Conservation (phyloP, 2,113 vertebrate genomes). For the Prietella phreatophila region DNA sequence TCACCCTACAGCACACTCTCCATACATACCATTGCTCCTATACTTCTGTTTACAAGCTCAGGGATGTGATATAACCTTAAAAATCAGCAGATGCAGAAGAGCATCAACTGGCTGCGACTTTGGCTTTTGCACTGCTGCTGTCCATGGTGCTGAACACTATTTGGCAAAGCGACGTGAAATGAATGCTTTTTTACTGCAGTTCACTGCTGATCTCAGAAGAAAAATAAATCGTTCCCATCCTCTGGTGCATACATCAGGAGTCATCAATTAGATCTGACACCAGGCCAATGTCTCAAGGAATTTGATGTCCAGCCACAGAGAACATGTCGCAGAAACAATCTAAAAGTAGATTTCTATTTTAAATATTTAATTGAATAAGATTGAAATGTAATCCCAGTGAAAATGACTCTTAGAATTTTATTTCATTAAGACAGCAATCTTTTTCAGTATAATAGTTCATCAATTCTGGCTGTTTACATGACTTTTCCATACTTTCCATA, state of each 20-base stretch:
- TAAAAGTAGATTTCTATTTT: not conserved
- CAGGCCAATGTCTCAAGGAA: not conserved
- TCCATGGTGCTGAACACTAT: conserved; percentile 52
- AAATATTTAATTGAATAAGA: not conserved
- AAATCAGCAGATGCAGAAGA: not conserved
- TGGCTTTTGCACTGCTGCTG: conserved; percentile 50
- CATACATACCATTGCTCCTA: conserved; percentile 14
- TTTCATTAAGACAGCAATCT: not conserved
- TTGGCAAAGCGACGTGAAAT: not conserved
- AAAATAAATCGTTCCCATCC: not conserved
- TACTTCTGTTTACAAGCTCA: conserved; percentile 16
- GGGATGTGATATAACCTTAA: not conserved
- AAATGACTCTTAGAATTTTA: not conserved
- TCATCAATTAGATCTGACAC: not conserved
- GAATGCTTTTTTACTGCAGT: conserved; percentile 11
- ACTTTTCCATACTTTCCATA: not conserved
- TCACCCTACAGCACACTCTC: conserved; percentile 31
- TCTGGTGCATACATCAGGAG: not conserved
- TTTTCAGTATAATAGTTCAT: not conserved
- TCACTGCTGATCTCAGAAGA: not conserved
- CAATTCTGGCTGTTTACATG: not conserved
- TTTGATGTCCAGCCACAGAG: not conserved
- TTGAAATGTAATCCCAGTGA: not conserved
- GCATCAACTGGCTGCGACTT: not conserved
- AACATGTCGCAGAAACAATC: not conserved